These are phyloP conservation scores for Plemyria rubiginata DNA, from an alignment of 2,888 invertebrate species.

Conservation along the genomic window DNA sequence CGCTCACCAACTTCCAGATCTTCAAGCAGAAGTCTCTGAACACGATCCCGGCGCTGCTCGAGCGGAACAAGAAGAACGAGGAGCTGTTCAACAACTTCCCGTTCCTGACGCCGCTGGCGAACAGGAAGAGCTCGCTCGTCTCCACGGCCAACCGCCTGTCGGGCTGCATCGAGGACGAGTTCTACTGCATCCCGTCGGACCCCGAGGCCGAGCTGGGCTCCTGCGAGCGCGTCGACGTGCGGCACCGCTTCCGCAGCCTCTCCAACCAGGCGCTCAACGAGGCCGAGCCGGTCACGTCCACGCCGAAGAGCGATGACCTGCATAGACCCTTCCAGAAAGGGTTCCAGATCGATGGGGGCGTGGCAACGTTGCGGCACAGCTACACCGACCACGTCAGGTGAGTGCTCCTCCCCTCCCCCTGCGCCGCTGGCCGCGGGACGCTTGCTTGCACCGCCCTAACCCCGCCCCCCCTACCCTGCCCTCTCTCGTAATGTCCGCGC, in stretches of 20 bases:
- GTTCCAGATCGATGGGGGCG: constrained; percentile 36
- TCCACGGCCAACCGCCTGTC: constrained; percentile 65
- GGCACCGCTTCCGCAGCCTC: constrained; percentile 60
- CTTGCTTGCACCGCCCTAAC: constrained; percentile 39
- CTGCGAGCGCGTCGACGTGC: constrained; percentile 61
- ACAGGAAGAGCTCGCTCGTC: constrained; percentile 76
- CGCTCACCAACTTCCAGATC: constrained; percentile 75
- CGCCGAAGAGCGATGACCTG: constrained; percentile 55
- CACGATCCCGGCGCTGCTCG: constrained; percentile 74
- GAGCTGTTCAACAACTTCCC: constrained; percentile 83
- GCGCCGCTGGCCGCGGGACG: constrained; percentile 39
- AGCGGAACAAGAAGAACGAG: constrained; percentile 63
- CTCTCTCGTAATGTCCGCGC: constrained; percentile 43
- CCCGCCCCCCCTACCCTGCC: constrained; percentile 17
- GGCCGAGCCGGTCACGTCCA: constrained; percentile 57
- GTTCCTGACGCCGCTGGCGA: constrained; percentile 85
- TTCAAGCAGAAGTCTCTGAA: constrained; percentile 80
- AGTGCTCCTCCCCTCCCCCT: constrained; percentile 46
- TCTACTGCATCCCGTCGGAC: constrained; percentile 74
- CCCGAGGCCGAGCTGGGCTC: constrained; percentile 56
- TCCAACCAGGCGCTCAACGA: constrained; percentile 60
- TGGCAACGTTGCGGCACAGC: constrained; percentile 62
- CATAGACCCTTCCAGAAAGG: constrained; percentile 23
- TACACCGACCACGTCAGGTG: constrained; percentile 71
- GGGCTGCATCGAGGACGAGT: constrained; percentile 78